These are phyloP conservation scores for Diplolepis rosae DNA, from an alignment of 2,888 invertebrate species.

Conservation along the genomic window DNA sequence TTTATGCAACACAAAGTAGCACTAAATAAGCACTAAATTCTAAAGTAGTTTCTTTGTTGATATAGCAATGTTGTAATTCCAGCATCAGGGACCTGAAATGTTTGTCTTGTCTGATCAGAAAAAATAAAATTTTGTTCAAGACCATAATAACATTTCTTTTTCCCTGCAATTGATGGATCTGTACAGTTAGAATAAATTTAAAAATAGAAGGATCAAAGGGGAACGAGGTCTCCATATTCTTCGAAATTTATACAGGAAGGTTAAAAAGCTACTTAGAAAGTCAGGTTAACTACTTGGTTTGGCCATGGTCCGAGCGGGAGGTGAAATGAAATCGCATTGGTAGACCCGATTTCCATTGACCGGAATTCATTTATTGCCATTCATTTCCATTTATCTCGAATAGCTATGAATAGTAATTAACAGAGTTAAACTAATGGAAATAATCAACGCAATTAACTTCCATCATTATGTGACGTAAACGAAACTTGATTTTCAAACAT, in stretches of 20 bases:
- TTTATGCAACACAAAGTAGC: too few relatives aligned
- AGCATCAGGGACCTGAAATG: too few relatives aligned
- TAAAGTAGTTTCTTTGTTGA: too few relatives aligned
- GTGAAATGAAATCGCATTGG: background rate
- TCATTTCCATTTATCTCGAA: constrained; percentile 19
- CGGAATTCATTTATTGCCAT: constrained; percentile 19
- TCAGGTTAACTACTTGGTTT: background rate
- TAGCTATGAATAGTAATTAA: background rate
- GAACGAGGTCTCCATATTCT: background rate
- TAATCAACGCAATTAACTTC: background rate
- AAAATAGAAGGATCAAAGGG: too few relatives aligned
- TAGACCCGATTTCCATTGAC: constrained; percentile 2
- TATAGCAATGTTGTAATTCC: too few relatives aligned
- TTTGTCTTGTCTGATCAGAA: too few relatives aligned
- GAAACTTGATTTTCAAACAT: background rate
- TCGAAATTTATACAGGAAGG: background rate
- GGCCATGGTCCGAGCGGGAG: background rate
- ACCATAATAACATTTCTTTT: too few relatives aligned
- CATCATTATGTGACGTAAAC: background rate
- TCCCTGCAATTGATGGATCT: too few relatives aligned
- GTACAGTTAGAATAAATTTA: too few relatives aligned
- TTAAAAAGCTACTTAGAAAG: constrained; percentile 14
- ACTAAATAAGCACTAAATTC: too few relatives aligned
- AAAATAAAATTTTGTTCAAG: too few relatives aligned
- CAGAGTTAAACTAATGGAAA: background rate